Percentiles rank a stretch among this genome's conserved stretches.
Evolutionary conservation across 2,797 vertebrate genomes (phyloP).

Genomic region (Gephyroberyx darwinii): DNA sequence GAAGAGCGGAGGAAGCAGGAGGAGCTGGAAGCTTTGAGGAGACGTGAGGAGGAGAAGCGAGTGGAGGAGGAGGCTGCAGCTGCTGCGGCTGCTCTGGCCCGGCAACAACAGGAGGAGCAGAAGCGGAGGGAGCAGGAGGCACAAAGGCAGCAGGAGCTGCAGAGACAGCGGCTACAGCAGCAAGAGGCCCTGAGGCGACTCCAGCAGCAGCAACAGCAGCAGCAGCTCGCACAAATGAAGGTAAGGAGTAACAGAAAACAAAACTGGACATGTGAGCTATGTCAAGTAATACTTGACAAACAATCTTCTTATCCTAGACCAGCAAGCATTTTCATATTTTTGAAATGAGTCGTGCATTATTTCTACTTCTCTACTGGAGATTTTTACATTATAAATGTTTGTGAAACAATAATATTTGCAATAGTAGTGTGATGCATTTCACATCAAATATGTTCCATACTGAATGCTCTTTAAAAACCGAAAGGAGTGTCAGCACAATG

Average conservation of each 20-base stretch:
- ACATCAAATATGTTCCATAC: background rate
- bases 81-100: constrained; percentile 84
- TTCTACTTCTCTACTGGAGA: no score
- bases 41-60: constrained; percentile 89
- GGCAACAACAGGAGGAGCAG: constrained; percentile 90
- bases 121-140: constrained; percentile 88
- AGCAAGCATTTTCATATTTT: background rate
- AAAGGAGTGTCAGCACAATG: no score
- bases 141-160: constrained; percentile 91
- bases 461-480: background rate
- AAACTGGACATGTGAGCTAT: background rate
- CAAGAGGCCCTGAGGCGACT: constrained; percentile 93
- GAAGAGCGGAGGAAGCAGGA: constrained; percentile 87
- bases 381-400: background rate
- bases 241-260: constrained; percentile 62
- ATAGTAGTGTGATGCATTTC: background rate
- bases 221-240: constrained; percentile 97
- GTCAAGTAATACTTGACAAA: background rate
- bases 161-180: constrained; percentile 93
- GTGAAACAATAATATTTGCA: background rate
- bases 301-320: no score
- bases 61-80: constrained; percentile 90
- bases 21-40: constrained; percentile 90
- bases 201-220: constrained; percentile 95
- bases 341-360: background rate